These are phyloP conservation scores for Aporophyla lueneburgensis DNA, from an alignment of 2,888 invertebrate genomes.

Conservation along the genomic window DNA sequence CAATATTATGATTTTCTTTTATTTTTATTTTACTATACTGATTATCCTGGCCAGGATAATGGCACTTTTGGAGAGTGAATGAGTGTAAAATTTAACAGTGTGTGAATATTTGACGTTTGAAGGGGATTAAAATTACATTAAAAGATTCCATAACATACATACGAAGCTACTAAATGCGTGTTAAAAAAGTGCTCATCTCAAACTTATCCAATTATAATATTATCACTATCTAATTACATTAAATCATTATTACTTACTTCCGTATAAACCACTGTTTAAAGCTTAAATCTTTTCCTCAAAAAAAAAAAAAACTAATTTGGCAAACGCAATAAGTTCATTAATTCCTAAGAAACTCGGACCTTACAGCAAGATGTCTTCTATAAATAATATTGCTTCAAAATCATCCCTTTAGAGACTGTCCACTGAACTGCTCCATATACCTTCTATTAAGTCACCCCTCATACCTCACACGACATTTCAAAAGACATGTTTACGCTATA, in stretches of 20 bases:
- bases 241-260: too few relatives aligned
- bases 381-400: neutral
- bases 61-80: too few relatives aligned
- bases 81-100: too few relatives aligned
- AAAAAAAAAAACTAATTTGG: neutral
- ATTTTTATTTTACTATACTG: too few relatives aligned
- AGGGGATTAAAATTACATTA: too few relatives aligned
- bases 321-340: neutral
- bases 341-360: neutral
- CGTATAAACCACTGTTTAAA: neutral
- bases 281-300: neutral
- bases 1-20: too few relatives aligned
- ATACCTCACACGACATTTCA: slow-evolving; percentile 38
- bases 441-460: slow-evolving; percentile 32
- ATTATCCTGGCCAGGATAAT: too few relatives aligned
- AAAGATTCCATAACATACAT: too few relatives aligned
- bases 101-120: too few relatives aligned
- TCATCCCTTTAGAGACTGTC: neutral
- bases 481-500: slow-evolving; percentile 56
- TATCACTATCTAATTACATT: too few relatives aligned
- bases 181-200: neutral
- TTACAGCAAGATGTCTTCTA: neutral
- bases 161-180: too few relatives aligned
- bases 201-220: neutral
- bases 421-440: slow-evolving; percentile 34